phyloP scores from a whole-genome alignment of 2,797 vertebrate genomes.

The Varecia variegata region DNA sequence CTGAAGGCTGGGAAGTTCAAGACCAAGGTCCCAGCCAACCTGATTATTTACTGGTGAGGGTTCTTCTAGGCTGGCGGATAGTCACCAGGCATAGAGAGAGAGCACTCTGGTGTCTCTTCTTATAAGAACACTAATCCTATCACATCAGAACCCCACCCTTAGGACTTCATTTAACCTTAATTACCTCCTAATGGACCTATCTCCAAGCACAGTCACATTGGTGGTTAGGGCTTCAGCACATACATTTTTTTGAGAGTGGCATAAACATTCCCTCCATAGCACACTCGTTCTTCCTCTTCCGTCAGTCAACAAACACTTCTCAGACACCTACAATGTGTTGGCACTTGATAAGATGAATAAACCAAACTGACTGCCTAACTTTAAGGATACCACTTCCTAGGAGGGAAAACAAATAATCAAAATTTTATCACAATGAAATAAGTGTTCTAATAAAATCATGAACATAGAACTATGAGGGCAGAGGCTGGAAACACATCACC shows the following conservation, averaged over 20 bases:
- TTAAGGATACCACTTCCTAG: not conserved
- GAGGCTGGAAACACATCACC: rapidly evolving
- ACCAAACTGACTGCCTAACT: not conserved
- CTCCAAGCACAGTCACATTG: too few species aligned
- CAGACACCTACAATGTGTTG: not conserved
- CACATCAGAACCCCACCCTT: not conserved
- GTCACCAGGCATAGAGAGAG: not conserved
- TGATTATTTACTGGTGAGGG: not conserved
- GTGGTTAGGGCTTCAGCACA: not conserved
- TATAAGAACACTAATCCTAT: not conserved
- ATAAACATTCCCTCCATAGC: not conserved
- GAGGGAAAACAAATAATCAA: not conserved
- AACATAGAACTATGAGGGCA: not conserved
- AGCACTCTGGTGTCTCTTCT: not conserved
- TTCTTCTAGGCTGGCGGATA: not conserved
- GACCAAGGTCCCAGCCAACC: not conserved
- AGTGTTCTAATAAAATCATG: not conserved
- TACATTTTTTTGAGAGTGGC: not conserved
- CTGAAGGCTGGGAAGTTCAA: not conserved
- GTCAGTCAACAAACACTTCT: not conserved
- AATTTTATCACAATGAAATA: not conserved
- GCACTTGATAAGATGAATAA: not conserved
- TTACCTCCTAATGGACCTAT: not conserved
- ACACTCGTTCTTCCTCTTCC: not conserved
- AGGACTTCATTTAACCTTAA: not conserved